A percentile compares a stretch with the other conserved stretches of the same genome.
Evolutionary conservation across 1,140 invertebrate genomes (phyloP).

Genomic region (Oedothorax gibbosus): DNA sequence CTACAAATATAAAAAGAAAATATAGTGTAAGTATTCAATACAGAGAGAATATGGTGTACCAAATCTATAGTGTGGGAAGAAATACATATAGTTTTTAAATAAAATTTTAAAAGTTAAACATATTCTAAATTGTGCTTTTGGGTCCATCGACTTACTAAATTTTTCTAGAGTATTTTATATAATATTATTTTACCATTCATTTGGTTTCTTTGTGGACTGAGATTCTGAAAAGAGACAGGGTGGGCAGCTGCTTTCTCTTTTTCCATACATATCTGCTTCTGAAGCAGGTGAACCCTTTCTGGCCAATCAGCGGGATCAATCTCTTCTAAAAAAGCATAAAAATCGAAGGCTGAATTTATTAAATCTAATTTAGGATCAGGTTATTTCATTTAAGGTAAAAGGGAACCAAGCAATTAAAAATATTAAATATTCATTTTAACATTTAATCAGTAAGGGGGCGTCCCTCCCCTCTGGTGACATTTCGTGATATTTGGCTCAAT

Average conservation of each 20-base stretch:
- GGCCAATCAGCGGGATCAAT: conserved; percentile 47
- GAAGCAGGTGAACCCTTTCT: conserved; percentile 40
- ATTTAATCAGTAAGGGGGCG: too few species aligned
- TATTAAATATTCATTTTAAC: too few species aligned
- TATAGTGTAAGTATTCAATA: too few species aligned
- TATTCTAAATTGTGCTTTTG: background rate
- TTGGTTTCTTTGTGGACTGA: background rate
- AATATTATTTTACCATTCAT: background rate
- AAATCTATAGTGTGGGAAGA: background rate
- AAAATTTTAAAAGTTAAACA: background rate
- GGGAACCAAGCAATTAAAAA: too few species aligned
- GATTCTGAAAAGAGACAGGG: background rate
- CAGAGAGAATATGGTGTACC: too few species aligned
- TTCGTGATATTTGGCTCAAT: too few species aligned
- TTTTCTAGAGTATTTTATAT: background rate
- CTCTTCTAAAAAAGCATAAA: conserved; percentile 27
- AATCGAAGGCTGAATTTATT: background rate
- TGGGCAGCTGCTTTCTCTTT: background rate
- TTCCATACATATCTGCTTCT: conserved; percentile 20
- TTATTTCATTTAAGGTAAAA: too few species aligned
- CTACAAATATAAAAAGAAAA: too few species aligned
- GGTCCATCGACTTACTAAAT: background rate
- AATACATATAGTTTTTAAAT: background rate
- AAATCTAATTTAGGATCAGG: too few species aligned
- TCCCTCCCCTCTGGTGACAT: too few species aligned